Evolutionary conservation across 2,888 invertebrate genomes (phyloP).

Genomic region (Yponomeuta plumbellus): DNA sequence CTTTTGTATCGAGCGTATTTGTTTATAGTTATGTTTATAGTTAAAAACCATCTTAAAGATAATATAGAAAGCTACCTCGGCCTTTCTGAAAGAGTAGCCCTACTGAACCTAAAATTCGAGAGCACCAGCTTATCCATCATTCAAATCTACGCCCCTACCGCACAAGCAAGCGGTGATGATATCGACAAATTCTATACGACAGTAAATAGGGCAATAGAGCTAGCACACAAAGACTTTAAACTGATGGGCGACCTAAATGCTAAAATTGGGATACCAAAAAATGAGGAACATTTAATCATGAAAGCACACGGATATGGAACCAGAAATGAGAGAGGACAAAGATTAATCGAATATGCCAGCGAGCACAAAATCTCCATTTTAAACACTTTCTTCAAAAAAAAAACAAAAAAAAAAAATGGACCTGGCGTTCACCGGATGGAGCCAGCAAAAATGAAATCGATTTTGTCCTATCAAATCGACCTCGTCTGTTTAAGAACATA

Average conservation of each 20-base stretch:
- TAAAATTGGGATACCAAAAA: slow-evolving; percentile 18
- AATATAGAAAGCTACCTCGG: neutral
- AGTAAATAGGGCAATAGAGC: slow-evolving; percentile 1
- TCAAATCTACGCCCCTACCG: slow-evolving; percentile 21
- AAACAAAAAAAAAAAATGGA: slow-evolving; percentile 11
- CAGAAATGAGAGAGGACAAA: slow-evolving; percentile 19
- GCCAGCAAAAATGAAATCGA: slow-evolving; percentile 14
- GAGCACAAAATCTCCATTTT: slow-evolving; percentile 17
- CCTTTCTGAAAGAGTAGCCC: slow-evolving; percentile 2
- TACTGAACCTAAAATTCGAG: neutral
- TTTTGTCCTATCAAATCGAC: slow-evolving; percentile 10
- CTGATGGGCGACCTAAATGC: slow-evolving; percentile 19
- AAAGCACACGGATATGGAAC: slow-evolving; percentile 17
- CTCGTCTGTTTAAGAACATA: neutral
- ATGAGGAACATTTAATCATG: slow-evolving; percentile 17
- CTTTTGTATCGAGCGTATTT: neutral
- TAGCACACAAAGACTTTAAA: slow-evolving; percentile 11
- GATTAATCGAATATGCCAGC: slow-evolving; percentile 17
- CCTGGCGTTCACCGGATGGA: slow-evolving; percentile 5
- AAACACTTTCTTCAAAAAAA: slow-evolving; percentile 12
- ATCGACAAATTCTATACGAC: slow-evolving; percentile 15
- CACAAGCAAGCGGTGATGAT: slow-evolving; percentile 15
- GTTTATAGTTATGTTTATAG: too few relatives aligned
- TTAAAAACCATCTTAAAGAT: neutral
- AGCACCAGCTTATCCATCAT: neutral